A percentile compares a stretch with the other conserved stretches of the same genome.
Conservation (phyloP, 2,113 vertebrate species). For the Leucoraja erinaceus region DNA sequence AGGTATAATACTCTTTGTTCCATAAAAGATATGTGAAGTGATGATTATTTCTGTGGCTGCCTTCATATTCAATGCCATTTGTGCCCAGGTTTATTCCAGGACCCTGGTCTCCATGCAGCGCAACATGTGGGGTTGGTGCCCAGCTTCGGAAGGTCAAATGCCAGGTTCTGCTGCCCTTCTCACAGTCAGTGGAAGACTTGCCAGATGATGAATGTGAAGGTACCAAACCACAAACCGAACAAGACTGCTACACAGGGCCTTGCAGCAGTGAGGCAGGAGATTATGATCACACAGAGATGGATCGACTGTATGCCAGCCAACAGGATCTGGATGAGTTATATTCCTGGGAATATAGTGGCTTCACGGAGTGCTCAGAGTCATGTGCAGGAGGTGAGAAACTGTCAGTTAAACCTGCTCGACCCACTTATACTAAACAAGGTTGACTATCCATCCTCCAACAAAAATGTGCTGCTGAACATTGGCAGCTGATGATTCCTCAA, state of each 20-base stretch:
- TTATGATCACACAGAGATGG: constrained; percentile 46
- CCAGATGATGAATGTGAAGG: constrained; percentile 85
- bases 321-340: constrained; percentile 70
- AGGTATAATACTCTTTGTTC: background rate
- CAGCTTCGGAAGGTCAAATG: constrained; percentile 76
- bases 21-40: background rate
- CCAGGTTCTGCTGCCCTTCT: constrained; percentile 88
- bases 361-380: constrained; percentile 82
- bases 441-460: background rate
- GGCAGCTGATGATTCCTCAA: background rate
- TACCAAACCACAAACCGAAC: constrained; percentile 66
- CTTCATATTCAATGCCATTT: constrained; percentile 44
- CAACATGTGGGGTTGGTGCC: constrained; percentile 76
- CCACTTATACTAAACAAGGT: background rate
- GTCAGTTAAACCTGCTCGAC: background rate
- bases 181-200: constrained; percentile 83
- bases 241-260: constrained; percentile 72
- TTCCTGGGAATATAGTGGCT: constrained; percentile 90
- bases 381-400: constrained; percentile 77
- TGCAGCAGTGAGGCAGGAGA: constrained; percentile 59
- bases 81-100: constrained; percentile 78
- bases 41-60: constrained; percentile 30
- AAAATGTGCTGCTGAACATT: background rate
- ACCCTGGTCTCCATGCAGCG: constrained; percentile 80
- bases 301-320: constrained; percentile 46